Base-by-base conservation (phyloP, 2,113 vertebrate species). In the Cettia cetti region DNA sequence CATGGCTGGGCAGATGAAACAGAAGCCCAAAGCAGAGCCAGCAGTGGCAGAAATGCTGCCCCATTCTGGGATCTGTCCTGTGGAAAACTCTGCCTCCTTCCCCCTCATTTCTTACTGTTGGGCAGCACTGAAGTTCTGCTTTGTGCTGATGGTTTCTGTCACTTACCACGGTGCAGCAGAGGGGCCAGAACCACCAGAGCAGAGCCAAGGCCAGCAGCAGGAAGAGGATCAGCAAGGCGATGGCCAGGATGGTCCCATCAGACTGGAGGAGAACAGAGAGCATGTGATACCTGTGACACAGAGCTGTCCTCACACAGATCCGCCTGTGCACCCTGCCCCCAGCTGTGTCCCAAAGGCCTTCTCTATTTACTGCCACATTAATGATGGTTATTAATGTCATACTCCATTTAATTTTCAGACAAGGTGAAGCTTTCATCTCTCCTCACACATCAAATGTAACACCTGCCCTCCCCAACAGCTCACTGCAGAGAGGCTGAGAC, bases 141-240 rank as follows among this genome's bases (percentile, higher is more conserved):
- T 14, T 50, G 44, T 39, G 76, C 21, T 54, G 7, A 20, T 1
- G 30, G 7, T 13, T 40, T 33, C 50, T 93, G 33, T 30, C 70
- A 98, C 99, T 99, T 97, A 99, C 99, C 99, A 99, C 99, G 0
- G 99, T 99, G 97, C 99, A 99, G 97, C 99, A 99, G 30, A 99
- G 99, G 33, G 99, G 99, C 99, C 99, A 99, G 98, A 99, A 99
- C 99, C 99, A 99, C 99, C 99, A 99, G 61, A 99, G 98, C 11
- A 99, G 98, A 19, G 96, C 98, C 97, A 99, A 64, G 3, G 98
- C 97, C 96, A 99, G 96, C 23, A 99, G 98, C 15, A 99, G 97
- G 98, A 99, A 99, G 74, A 99, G 98, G 95, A 99, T 99, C 91
- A 99, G 96, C 92, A 99, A 89, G 16, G 99, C 99, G 1, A 99